Evolutionary conservation across 2,888 invertebrate species (phyloP).

Genomic region (Timandra comae): DNA sequence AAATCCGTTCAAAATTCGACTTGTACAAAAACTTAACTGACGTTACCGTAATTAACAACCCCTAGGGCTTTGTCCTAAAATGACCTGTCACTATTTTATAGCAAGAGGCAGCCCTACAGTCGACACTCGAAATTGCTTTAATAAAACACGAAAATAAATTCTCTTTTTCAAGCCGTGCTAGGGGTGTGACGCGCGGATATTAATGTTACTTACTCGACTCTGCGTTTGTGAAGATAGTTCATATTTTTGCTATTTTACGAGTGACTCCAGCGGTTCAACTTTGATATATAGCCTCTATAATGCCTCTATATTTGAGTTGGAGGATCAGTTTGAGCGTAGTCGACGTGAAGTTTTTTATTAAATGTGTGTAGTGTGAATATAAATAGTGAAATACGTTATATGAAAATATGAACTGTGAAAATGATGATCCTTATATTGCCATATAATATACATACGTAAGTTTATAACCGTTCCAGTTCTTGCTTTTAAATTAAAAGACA

Average conservation of each 20-base stretch:
- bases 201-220: constrained; percentile 26
- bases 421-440: too few relatives aligned
- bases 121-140: constrained; percentile 44
- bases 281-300: background rate
- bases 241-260: constrained; percentile 14
- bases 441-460: too few relatives aligned
- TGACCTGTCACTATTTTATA: constrained; percentile 13
- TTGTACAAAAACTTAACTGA: constrained; percentile 6
- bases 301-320: too few relatives aligned
- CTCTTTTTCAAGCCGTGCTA: constrained; percentile 35
- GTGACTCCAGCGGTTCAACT: background rate
- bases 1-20: constrained; percentile 1
- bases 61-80: constrained; percentile 8
- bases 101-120: constrained; percentile 30
- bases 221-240: constrained; percentile 19
- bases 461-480: too few relatives aligned
- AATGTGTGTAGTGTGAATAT: too few relatives aligned
- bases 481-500: too few relatives aligned
- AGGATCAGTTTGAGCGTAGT: background rate
- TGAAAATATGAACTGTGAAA: too few relatives aligned
- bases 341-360: background rate
- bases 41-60: constrained; percentile 15
- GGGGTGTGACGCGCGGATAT: constrained; percentile 29
- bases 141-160: constrained; percentile 58
- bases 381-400: too few relatives aligned